A percentile compares a stretch with the other conserved stretches of the same genome.
Conservation (phyloP, 2,113 vertebrate genomes). For the Mesocricetus auratus region DNA sequence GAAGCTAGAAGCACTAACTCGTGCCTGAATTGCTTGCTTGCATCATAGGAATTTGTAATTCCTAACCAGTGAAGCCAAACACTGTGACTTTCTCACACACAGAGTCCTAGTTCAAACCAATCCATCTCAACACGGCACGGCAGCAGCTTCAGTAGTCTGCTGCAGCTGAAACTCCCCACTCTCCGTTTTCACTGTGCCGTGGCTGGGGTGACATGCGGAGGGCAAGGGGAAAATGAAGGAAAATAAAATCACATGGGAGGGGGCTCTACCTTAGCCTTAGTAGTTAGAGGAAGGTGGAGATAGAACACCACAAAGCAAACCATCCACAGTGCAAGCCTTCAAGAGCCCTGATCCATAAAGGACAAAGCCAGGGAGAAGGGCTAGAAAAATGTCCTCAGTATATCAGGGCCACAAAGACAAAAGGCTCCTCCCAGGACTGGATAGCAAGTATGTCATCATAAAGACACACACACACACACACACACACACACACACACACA, state of each 20-base stretch:
- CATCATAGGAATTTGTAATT: background rate
- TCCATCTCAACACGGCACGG: background rate
- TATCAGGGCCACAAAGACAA: background rate
- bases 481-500: background rate
- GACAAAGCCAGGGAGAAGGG: fast-evolving
- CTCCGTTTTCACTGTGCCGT: background rate
- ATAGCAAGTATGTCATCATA: background rate
- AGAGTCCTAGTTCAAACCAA: background rate
- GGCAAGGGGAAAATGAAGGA: background rate
- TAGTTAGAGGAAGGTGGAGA: background rate
- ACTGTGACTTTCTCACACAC: background rate
- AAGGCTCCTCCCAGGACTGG: background rate
- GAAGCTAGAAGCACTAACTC: fast-evolving
- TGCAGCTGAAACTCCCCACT: background rate
- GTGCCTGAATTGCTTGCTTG: background rate
- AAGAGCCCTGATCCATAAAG: background rate
- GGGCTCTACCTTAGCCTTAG: background rate
- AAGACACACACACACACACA: background rate
- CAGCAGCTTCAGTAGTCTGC: background rate
- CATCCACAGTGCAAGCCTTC: background rate
- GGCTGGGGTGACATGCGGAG: background rate
- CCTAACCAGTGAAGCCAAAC: background rate
- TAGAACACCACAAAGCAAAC: background rate
- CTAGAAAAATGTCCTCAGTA: background rate
- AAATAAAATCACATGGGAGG: background rate